These are phyloP conservation scores for Aphodius granarius DNA, from an alignment of 2,888 invertebrate species.

Conservation along the genomic window DNA sequence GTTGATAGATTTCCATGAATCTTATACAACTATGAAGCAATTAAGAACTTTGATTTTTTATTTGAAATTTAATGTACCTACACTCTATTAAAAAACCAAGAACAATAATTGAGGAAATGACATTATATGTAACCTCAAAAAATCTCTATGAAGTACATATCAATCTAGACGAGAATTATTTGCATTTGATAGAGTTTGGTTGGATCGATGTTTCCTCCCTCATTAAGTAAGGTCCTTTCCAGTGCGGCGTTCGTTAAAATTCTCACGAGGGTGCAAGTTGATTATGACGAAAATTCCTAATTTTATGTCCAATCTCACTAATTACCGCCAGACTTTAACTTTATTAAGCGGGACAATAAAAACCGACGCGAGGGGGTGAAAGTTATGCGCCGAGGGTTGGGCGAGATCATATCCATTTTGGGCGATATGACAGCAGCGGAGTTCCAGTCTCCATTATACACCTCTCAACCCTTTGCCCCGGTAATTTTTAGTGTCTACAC, in stretches of 20 bases:
- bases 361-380: constrained; percentile 5
- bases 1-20: too few relatives aligned
- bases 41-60: too few relatives aligned
- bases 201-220: not conserved
- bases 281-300: constrained; percentile 19
- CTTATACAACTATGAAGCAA: too few relatives aligned
- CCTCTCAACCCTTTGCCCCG: not conserved
- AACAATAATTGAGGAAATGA: too few relatives aligned
- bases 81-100: too few relatives aligned
- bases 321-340: constrained; percentile 16
- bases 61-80: too few relatives aligned
- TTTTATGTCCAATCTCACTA: constrained; percentile 25
- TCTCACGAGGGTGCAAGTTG: not conserved
- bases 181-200: not conserved
- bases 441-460: not conserved
- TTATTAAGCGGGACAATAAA: constrained; percentile 10
- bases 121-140: too few relatives aligned
- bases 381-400: not conserved
- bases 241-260: not conserved
- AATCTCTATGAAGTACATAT: too few relatives aligned
- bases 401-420: not conserved
- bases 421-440: not conserved
- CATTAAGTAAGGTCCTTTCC: not conserved
- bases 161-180: not conserved
- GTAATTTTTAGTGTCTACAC: not conserved